A percentile compares a stretch with the other conserved stretches of the same genome.
These are phyloP conservation scores for Prosapia bicincta DNA, from an alignment of 2,888 invertebrate species.

Conservation along the genomic window DNA sequence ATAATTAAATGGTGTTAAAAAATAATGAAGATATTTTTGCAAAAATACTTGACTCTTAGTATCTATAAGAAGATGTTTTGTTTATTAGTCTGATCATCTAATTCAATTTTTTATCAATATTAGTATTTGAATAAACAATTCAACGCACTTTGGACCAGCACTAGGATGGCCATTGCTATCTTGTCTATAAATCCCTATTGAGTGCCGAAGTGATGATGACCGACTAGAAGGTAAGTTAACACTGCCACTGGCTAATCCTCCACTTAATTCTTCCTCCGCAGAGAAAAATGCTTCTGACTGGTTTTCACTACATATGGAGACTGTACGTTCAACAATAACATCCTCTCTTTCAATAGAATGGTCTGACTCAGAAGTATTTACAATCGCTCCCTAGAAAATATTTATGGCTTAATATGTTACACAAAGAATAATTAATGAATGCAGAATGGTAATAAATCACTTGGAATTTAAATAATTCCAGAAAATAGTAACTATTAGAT, in stretches of 20 bases:
- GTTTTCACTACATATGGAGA: constrained; percentile 85
- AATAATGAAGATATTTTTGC: too few relatives aligned
- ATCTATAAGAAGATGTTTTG: too few relatives aligned
- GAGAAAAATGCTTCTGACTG: constrained; percentile 91
- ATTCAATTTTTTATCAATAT: too few relatives aligned
- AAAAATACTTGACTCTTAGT: too few relatives aligned
- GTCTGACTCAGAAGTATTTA: constrained; percentile 37
- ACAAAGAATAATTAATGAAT: too few relatives aligned
- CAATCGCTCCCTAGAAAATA: constrained; percentile 30
- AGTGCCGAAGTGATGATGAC: constrained; percentile 41
- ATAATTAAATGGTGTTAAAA: too few relatives aligned
- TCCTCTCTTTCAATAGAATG: constrained; percentile 35
- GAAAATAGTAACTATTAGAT: too few relatives aligned
- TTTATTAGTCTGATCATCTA: too few relatives aligned
- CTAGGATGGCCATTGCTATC: constrained; percentile 22
- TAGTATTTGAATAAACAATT: too few relatives aligned
- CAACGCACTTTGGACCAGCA: constrained; percentile 18
- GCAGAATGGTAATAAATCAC: not conserved
- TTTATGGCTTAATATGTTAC: not conserved
- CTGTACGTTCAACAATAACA: constrained; percentile 67
- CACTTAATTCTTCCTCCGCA: constrained; percentile 80
- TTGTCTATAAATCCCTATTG: constrained; percentile 32
- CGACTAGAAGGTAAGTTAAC: constrained; percentile 35
- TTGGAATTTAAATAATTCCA: too few relatives aligned
- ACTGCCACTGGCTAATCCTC: constrained; percentile 27